Conservation (phyloP, 2,888 invertebrate species). For the Aleiodes testaceus region DNA sequence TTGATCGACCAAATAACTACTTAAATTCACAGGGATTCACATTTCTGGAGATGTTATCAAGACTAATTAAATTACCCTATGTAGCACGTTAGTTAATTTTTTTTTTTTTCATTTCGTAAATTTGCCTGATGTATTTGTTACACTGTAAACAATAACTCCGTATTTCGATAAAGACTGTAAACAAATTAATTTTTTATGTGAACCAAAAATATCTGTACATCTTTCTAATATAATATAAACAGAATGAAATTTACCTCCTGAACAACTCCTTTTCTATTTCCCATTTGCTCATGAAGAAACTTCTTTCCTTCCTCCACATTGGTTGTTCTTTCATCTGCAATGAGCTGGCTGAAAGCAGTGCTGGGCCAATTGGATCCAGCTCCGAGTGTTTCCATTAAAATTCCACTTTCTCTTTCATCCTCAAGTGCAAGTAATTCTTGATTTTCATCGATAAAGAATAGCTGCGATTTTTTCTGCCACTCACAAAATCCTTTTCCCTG, state of each 20-base stretch:
- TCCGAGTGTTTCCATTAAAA: conserved; percentile 67
- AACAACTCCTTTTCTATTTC: conserved; percentile 71
- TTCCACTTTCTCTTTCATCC: conserved; percentile 70
- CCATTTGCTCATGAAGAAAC: conserved; percentile 69
- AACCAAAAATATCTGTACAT: too few relatives aligned
- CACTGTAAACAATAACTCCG: not conserved
- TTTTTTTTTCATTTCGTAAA: not conserved
- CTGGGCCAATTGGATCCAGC: conserved; percentile 66
- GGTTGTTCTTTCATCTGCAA: conserved; percentile 69
- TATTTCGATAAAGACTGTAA: not conserved
- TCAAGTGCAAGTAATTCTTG: conserved; percentile 75
- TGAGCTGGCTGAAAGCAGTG: conserved; percentile 74
- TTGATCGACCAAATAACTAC: conserved; percentile 52
- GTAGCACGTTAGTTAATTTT: conserved; percentile 26
- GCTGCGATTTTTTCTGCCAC: conserved; percentile 78
- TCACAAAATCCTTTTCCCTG: conserved; percentile 56
- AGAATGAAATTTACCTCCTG: conserved; percentile 71
- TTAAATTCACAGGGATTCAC: conserved; percentile 49
- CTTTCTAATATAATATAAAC: too few relatives aligned
- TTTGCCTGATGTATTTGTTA: not conserved
- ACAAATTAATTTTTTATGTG: too few relatives aligned
- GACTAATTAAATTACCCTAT: conserved; percentile 40
- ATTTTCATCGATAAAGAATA: conserved; percentile 78
- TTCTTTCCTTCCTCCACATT: conserved; percentile 57
- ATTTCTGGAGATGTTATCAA: conserved; percentile 40